A percentile compares a stretch with the other conserved stretches of the same genome.
Conservation (phyloP, 92 coral and sea anemone genomes). For the Meandrina meandrites region DNA sequence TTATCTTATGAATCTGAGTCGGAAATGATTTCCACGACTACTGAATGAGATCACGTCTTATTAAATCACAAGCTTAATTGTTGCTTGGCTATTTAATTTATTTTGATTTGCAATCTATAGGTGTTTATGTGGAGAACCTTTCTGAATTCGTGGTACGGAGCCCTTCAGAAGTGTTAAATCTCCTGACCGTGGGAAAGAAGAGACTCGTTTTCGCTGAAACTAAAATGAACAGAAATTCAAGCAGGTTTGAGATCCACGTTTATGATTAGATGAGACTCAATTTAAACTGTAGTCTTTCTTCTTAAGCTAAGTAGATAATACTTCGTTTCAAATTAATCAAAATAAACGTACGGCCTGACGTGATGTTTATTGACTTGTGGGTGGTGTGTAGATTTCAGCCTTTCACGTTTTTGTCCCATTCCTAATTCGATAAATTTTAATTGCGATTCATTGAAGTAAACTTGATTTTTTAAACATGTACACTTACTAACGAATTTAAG, state of each 20-base stretch:
- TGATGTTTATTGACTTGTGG: too few relatives aligned
- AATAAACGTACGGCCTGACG: too few relatives aligned
- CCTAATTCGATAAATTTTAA: too few relatives aligned
- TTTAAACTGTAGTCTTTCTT: not conserved
- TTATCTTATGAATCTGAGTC: not conserved
- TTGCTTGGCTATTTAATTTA: not conserved
- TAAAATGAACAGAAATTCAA: conserved; percentile 97
- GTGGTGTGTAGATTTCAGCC: too few relatives aligned
- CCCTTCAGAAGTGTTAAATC: conserved; percentile 78
- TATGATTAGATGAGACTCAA: not conserved
- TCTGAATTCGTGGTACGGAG: conserved; percentile 94
- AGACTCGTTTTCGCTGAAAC: conserved; percentile 96
- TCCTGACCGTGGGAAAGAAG: conserved; percentile 88
- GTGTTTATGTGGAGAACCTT: conserved; percentile 95
- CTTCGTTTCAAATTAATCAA: too few relatives aligned
- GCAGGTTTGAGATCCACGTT: conserved; percentile 68
- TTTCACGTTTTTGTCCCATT: too few relatives aligned
- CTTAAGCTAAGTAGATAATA: not conserved
- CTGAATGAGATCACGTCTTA: not conserved
- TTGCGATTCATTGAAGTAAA: too few relatives aligned
- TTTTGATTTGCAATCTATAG: conserved; percentile 30
- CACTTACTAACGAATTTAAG: too few relatives aligned
- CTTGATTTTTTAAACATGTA: too few relatives aligned
- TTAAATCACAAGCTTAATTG: not conserved
- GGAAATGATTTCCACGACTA: not conserved